Conservation (phyloP, 2,797 vertebrate species). For the Spinus olivaceus region DNA sequence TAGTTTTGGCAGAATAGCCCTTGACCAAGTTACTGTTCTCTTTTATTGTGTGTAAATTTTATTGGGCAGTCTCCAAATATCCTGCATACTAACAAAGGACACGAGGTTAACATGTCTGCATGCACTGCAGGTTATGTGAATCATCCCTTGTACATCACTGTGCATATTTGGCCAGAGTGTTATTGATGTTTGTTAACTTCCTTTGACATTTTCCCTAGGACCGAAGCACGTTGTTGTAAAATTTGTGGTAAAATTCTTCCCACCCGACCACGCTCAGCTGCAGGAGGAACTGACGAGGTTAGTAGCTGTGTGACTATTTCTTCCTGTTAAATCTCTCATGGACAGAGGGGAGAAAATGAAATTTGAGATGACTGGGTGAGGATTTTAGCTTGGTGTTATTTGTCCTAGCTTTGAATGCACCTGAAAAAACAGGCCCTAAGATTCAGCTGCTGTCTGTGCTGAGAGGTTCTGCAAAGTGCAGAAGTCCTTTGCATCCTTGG, state of each 20-base stretch:
- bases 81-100: not conserved
- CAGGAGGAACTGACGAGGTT: conserved; percentile 96
- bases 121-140: not conserved
- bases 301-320: conserved; percentile 9
- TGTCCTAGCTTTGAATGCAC: not conserved
- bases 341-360: not conserved
- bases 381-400: not conserved
- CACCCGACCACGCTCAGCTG: conserved; percentile 90
- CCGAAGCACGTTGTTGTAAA: conserved; percentile 89
- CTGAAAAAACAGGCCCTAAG: not conserved
- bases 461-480: not conserved
- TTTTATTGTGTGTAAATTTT: not conserved
- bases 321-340: not conserved
- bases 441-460: not conserved
- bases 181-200: not conserved
- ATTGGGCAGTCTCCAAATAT: not conserved
- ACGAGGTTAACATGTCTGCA: not conserved
- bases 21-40: not conserved
- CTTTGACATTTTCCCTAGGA: conserved; percentile 70
- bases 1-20: not conserved
- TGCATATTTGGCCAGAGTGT: not conserved
- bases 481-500: not conserved
- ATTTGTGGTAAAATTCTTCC: conserved; percentile 98
- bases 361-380: not conserved
- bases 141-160: not conserved